A percentile compares a stretch with the other conserved stretches of the same genome.
These are phyloP conservation scores for Actinemys pallida DNA, from an alignment of 2,113 vertebrate species.

Conservation along the genomic window DNA sequence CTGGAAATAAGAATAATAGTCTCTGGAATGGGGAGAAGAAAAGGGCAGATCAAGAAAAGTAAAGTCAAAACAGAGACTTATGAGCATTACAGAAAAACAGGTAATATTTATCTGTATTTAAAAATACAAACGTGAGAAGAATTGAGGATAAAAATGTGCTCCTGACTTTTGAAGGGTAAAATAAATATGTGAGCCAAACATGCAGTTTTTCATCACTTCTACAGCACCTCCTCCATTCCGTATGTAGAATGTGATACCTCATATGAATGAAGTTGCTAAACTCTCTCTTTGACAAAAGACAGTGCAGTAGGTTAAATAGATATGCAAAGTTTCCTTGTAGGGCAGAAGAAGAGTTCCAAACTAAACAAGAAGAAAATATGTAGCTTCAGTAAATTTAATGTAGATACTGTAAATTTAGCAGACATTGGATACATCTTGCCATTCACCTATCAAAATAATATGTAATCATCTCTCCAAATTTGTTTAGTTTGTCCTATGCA, in stretches of 20 bases:
- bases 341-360: neutral
- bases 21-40: neutral
- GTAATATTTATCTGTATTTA: neutral
- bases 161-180: neutral
- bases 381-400: neutral
- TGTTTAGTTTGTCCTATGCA: neutral
- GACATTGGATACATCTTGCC: neutral
- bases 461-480: neutral
- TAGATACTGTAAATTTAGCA: neutral
- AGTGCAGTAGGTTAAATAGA: neutral
- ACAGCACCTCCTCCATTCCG: neutral
- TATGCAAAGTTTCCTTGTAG: accelerated
- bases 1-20: neutral
- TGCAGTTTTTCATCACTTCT: neutral
- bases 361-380: neutral
- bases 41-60: neutral
- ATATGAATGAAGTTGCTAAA: neutral
- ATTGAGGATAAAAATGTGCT: neutral
- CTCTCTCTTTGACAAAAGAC: neutral
- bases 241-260: neutral
- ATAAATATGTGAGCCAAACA: neutral
- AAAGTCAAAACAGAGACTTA: neutral
- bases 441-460: neutral
- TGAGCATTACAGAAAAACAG: neutral
- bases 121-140: neutral